Conservation (phyloP, 2,888 invertebrate genomes). For the Cynaeus angustus region DNA sequence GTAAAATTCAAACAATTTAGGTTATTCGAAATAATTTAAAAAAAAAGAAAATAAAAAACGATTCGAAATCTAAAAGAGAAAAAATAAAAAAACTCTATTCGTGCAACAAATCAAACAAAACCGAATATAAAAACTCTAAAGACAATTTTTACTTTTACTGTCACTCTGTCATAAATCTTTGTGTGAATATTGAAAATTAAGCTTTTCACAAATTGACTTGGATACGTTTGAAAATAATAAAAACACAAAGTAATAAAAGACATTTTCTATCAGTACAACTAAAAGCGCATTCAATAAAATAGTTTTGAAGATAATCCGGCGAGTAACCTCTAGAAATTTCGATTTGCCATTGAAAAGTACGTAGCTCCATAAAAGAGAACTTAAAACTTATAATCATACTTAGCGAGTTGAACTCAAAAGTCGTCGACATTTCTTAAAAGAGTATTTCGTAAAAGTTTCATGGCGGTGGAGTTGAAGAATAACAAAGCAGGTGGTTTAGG, state of each 20-base stretch:
- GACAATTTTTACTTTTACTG: neutral
- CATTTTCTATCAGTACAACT: no score
- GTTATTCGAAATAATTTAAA: no score
- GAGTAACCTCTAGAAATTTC: no score
- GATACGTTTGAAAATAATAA: no score
- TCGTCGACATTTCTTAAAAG: neutral
- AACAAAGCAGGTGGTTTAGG: slow-evolving; percentile 14
- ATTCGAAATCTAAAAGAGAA: no score
- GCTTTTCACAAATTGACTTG: neutral
- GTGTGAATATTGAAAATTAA: neutral
- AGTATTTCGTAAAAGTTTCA: neutral
- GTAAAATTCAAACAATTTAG: no score
- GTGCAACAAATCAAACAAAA: no score
- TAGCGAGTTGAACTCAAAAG: neutral
- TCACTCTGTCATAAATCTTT: neutral
- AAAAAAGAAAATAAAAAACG: no score
- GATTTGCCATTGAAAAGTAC: neutral
- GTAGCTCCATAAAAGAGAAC: neutral
- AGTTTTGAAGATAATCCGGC: no score
- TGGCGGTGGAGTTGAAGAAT: slow-evolving; percentile 5
- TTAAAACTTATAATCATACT: slow-evolving; percentile 1
- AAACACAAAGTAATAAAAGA: no score
- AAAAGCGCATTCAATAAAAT: no score
- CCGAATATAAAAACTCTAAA: neutral
- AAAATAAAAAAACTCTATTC: no score